Percentiles rank a stretch among this genome's conserved stretches.
These are phyloP conservation scores for Andrena camellia DNA, from an alignment of 2,888 invertebrate genomes.

Conservation along the genomic window DNA sequence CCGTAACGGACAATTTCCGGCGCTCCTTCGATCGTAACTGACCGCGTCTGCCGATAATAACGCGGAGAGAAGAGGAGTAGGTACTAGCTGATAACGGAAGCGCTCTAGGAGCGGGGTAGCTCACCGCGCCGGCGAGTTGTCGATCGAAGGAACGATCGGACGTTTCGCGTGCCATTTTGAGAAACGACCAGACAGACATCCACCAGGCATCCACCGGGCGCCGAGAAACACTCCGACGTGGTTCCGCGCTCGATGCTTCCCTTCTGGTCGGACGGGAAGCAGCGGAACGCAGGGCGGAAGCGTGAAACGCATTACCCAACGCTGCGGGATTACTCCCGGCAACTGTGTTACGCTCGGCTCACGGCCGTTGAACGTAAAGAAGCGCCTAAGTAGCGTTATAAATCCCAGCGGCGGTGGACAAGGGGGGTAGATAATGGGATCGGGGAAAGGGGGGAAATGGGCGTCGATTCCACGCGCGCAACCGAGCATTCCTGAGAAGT, in stretches of 20 bases:
- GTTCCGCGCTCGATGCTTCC: background rate
- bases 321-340: conserved; percentile 33
- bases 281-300: conserved; percentile 28
- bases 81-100: conserved; percentile 21
- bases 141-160: background rate
- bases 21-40: conserved; percentile 63
- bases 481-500: conserved; percentile 37
- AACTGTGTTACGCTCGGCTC: conserved; percentile 38
- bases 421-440: conserved; percentile 42
- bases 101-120: background rate
- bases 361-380: conserved; percentile 43
- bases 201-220: background rate
- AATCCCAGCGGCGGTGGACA: conserved; percentile 11
- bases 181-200: conserved; percentile 11
- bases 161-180: background rate
- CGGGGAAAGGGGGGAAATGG: conserved; percentile 26
- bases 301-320: conserved; percentile 33
- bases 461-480: background rate
- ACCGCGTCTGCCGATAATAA: conserved; percentile 60
- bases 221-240: too few relatives aligned
- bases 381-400: conserved; percentile 41
- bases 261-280: conserved; percentile 27
- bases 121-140: background rate
- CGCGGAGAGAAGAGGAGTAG: background rate
- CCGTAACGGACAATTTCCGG: conserved; percentile 82